phyloP scores from a whole-genome alignment of 2,113 vertebrate species.

The Chrysochloris asiatica region DNA sequence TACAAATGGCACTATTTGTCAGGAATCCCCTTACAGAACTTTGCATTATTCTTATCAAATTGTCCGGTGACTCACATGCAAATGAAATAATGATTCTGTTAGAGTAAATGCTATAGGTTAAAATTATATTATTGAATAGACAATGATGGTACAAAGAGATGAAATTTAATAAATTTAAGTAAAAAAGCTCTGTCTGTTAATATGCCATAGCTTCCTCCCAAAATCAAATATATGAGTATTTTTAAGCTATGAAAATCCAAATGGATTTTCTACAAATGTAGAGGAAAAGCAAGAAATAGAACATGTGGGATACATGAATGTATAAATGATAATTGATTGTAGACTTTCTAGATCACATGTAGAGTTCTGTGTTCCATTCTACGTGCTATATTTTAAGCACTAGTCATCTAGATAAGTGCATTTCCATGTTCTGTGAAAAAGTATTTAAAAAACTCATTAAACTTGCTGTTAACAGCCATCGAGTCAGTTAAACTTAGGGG shows the following conservation, averaged over 20 bases:
- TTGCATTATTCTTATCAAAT: neutral
- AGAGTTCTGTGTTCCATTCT: neutral
- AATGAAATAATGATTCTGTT: neutral
- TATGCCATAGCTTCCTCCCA: neutral
- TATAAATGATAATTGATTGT: neutral
- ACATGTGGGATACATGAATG: neutral
- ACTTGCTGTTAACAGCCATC: no score
- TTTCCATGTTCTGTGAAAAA: no score
- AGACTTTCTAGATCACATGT: neutral
- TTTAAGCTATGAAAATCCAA: neutral
- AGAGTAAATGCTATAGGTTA: neutral
- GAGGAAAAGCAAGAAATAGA: neutral
- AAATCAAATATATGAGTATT: conserved; percentile 23
- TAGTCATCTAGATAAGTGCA: no score
- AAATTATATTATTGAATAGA: neutral
- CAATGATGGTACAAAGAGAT: neutral
- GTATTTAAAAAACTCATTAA: no score
- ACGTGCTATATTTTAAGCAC: no score
- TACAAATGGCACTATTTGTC: neutral
- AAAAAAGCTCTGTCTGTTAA: neutral
- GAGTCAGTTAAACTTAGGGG: no score
- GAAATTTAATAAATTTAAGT: neutral
- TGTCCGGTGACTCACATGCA: neutral
- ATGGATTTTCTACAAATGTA: neutral
- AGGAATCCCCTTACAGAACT: neutral